Conservation (phyloP, 2,113 vertebrate genomes). For the Neogobius melanostomus region DNA sequence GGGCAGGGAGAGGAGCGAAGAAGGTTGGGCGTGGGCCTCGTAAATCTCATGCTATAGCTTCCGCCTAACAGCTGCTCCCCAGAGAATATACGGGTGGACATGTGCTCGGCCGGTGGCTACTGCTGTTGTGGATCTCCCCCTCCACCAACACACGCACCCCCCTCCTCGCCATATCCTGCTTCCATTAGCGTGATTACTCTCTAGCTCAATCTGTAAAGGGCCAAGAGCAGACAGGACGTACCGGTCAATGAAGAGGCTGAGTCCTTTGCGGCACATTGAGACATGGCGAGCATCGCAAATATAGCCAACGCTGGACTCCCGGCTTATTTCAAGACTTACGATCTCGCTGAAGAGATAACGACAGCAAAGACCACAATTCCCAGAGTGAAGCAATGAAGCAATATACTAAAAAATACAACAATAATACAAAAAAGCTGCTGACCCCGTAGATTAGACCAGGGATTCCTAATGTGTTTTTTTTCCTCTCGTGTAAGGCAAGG, state of each 20-base stretch:
- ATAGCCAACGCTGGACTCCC: neutral
- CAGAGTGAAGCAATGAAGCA: too few species aligned
- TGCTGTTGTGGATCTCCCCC: constrained; percentile 12
- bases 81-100: constrained; percentile 30
- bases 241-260: constrained; percentile 2
- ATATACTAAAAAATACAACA: too few species aligned
- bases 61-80: constrained; percentile 47
- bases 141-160: neutral
- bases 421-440: too few species aligned
- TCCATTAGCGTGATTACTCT: constrained; percentile 72
- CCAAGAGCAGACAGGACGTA: neutral
- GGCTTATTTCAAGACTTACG: neutral
- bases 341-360: too few species aligned
- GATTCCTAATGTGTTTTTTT: too few species aligned
- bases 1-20: constrained; percentile 8
- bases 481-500: too few species aligned
- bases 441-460: too few species aligned
- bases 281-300: neutral
- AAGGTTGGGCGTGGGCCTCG: constrained; percentile 28
- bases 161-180: constrained; percentile 28
- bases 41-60: constrained; percentile 56
- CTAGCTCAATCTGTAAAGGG: constrained; percentile 26
- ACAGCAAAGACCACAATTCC: too few species aligned
- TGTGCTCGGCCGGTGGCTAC: constrained; percentile 57
- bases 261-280: constrained; percentile 4